Conservation (phyloP, 1,140 invertebrate species). For the Samia ricini region DNA sequence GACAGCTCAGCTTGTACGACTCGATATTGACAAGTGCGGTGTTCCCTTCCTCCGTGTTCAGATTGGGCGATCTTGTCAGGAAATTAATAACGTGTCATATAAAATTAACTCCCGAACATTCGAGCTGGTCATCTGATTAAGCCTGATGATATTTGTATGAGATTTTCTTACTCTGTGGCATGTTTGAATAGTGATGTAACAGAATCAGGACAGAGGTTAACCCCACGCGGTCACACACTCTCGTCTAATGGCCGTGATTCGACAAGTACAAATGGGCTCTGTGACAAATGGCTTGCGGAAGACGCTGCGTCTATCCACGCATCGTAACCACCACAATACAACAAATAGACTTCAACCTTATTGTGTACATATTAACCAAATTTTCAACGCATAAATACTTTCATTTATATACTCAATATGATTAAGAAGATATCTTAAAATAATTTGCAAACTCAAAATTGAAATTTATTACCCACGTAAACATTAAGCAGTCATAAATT, state of each 20-base stretch:
- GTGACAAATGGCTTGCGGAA: conserved; percentile 72
- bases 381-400: background rate
- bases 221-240: conserved; percentile 71
- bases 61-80: conserved; percentile 25
- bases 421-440: background rate
- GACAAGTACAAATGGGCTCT: conserved; percentile 74
- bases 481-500: too few relatives aligned
- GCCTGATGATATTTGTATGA: conserved; percentile 9
- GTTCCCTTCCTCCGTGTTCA: conserved; percentile 42
- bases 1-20: conserved; percentile 59
- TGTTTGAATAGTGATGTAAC: conserved; percentile 27
- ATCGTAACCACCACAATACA: conserved; percentile 50
- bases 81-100: conserved; percentile 21
- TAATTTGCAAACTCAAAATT: background rate
- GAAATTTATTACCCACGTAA: background rate
- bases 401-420: background rate
- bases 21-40: conserved; percentile 62
- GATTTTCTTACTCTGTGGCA: conserved; percentile 42
- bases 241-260: conserved; percentile 75
- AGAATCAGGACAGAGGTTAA: conserved; percentile 44
- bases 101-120: conserved; percentile 10
- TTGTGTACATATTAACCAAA: background rate
- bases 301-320: conserved; percentile 54
- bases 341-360: conserved; percentile 49
- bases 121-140: conserved; percentile 14